These are phyloP conservation scores for Melipona bicolor DNA, from an alignment of 2,888 invertebrate genomes.

Conservation along the genomic window DNA sequence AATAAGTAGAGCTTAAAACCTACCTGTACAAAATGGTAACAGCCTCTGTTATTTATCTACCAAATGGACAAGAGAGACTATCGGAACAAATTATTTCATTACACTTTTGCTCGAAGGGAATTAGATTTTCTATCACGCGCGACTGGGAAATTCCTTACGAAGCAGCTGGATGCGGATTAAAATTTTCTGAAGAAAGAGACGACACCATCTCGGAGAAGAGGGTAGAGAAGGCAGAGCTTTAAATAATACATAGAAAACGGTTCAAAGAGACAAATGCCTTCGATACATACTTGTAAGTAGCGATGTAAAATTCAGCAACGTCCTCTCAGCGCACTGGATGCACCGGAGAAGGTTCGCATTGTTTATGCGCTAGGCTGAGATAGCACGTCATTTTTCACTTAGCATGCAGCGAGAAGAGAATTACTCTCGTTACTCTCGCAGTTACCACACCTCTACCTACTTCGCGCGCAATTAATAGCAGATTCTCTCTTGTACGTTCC, in stretches of 20 bases:
- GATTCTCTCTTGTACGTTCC: neutral
- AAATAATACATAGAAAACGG: conserved; percentile 6
- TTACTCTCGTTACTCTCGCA: conserved; percentile 17
- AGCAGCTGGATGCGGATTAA: neutral
- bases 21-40: conserved; percentile 8
- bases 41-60: neutral
- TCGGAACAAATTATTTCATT: neutral
- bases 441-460: conserved; percentile 14
- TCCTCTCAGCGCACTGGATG: neutral
- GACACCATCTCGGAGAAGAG: neutral
- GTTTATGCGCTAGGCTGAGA: conserved; percentile 29
- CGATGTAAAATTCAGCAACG: conserved; percentile 39
- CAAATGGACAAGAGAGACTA: neutral
- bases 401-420: conserved; percentile 23
- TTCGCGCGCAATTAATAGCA: neutral
- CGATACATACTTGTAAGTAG: conserved; percentile 23
- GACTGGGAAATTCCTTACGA: too few species aligned
- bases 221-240: too few species aligned
- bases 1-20: neutral
- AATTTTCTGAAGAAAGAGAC: neutral
- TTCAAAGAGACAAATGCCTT: conserved; percentile 18
- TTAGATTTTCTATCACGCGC: neutral
- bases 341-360: conserved; percentile 16
- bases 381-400: conserved; percentile 45
- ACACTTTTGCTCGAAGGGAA: neutral